Percentiles rank a stretch among this genome's conserved stretches.
Evolutionary conservation across 2,113 vertebrate species (phyloP).

Genomic region (Caranx melampygus): DNA sequence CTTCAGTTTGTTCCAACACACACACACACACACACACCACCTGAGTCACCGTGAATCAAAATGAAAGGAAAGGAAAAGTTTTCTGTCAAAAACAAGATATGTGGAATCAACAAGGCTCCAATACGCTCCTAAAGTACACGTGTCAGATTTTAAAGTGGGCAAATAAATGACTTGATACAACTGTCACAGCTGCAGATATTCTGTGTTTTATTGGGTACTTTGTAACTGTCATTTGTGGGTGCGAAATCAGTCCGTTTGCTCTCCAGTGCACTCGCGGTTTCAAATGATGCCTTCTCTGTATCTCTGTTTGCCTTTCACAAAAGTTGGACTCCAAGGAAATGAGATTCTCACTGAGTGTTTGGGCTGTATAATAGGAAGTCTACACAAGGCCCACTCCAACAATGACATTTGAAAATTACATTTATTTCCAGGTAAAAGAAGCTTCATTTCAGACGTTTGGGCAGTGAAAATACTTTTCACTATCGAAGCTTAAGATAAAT

Average conservation of each 20-base stretch:
- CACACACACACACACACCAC: neutral
- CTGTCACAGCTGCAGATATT: constrained; percentile 29
- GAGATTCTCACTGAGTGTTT: neutral
- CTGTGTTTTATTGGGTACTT: constrained; percentile 42
- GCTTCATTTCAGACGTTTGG: neutral
- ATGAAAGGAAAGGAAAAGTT: constrained; percentile 12
- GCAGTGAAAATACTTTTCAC: neutral
- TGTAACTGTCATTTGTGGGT: constrained; percentile 48
- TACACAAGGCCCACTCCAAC: neutral
- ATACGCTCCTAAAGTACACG: constrained; percentile 38
- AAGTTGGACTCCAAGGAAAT: constrained; percentile 16
- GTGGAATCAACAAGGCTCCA: constrained; percentile 17
- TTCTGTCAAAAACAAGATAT: constrained; percentile 39
- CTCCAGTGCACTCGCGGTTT: neutral
- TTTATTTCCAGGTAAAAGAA: neutral
- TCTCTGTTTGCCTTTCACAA: constrained; percentile 26
- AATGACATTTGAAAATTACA: neutral
- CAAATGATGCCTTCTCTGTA: neutral
- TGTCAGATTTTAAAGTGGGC: constrained; percentile 33
- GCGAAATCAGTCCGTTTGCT: constrained; percentile 30
- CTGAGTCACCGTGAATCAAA: constrained; percentile 29
- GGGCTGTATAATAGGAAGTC: neutral
- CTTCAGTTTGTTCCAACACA: constrained; percentile 50
- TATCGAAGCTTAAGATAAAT: neutral
- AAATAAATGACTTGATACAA: constrained; percentile 41